These are phyloP conservation scores for Paragorgia papillata DNA, from an alignment of 92 coral and sea anemone species.

Conservation along the genomic window DNA sequence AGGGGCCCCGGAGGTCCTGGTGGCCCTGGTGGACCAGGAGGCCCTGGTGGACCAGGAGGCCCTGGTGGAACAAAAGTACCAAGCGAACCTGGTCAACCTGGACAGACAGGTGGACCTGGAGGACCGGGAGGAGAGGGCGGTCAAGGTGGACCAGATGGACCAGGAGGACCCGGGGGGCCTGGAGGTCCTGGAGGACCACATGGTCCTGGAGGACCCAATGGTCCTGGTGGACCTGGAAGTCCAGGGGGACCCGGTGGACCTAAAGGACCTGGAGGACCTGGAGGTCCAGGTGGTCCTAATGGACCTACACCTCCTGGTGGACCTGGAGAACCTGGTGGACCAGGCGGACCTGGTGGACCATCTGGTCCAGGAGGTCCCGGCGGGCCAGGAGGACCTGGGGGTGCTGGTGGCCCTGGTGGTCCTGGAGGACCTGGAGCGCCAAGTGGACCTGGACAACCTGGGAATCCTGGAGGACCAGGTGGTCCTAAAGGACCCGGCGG, in stretches of 20 bases:
- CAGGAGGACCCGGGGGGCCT: slow-evolving; percentile 79
- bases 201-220: slow-evolving; percentile 60
- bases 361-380: slow-evolving; percentile 56
- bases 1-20: slow-evolving; percentile 86
- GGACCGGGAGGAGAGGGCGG: slow-evolving; percentile 80
- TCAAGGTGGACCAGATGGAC: slow-evolving; percentile 82
- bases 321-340: slow-evolving; percentile 57
- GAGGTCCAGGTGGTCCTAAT: no score
- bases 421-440: slow-evolving; percentile 58
- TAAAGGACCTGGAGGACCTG: no score
- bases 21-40: slow-evolving; percentile 85
- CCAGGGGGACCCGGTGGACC: no score
- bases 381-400: slow-evolving; percentile 52
- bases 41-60: slow-evolving; percentile 65
- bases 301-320: no score
- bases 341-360: slow-evolving; percentile 79
- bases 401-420: slow-evolving; percentile 37
- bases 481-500: no score
- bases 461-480: slow-evolving; percentile 60
- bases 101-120: slow-evolving; percentile 78
- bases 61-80: slow-evolving; percentile 66
- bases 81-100: slow-evolving; percentile 64
- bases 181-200: slow-evolving; percentile 72
- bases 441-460: slow-evolving; percentile 51
- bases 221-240: slow-evolving; percentile 79